Conservation (phyloP, 2,797 vertebrate species). For the Ataeniobius toweri region DNA sequence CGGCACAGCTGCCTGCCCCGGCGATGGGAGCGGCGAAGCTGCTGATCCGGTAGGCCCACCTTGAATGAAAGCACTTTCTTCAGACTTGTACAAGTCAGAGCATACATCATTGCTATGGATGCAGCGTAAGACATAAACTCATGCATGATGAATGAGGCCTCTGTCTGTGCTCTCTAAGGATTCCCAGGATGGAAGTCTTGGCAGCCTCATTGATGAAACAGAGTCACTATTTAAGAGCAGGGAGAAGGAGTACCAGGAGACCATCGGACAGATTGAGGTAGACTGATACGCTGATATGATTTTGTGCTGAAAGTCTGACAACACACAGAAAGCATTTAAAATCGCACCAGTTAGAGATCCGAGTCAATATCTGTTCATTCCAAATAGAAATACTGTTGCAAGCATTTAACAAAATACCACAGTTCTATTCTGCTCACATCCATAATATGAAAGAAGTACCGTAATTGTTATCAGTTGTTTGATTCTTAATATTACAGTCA, state of each 20-base stretch:
- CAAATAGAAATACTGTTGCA: neutral
- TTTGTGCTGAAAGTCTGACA: neutral
- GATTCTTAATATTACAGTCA: neutral
- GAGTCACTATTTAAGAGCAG: conserved; percentile 96
- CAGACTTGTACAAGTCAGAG: conserved; percentile 3
- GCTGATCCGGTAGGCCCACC: conserved; percentile 68
- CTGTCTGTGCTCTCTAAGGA: conserved; percentile 67
- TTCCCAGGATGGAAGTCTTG: conserved; percentile 91
- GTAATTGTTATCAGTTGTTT: neutral
- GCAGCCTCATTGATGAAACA: conserved; percentile 94
- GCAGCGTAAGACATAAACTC: conserved; percentile 54
- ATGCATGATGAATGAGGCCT: conserved; percentile 60
- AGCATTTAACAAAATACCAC: neutral
- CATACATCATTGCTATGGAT: conserved; percentile 30
- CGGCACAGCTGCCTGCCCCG: conserved; percentile 27
- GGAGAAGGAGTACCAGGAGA: conserved; percentile 97
- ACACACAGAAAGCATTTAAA: neutral
- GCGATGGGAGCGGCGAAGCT: conserved; percentile 81
- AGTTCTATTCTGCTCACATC: neutral
- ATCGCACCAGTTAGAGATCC: neutral
- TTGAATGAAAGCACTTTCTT: neutral
- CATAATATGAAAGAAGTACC: neutral
- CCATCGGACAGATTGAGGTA: conserved; percentile 98
- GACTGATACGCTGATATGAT: neutral
- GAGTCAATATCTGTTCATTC: neutral